These are phyloP conservation scores for Tragelaphus imberbis DNA, from an alignment of 2,113 vertebrate species.

Conservation along the genomic window DNA sequence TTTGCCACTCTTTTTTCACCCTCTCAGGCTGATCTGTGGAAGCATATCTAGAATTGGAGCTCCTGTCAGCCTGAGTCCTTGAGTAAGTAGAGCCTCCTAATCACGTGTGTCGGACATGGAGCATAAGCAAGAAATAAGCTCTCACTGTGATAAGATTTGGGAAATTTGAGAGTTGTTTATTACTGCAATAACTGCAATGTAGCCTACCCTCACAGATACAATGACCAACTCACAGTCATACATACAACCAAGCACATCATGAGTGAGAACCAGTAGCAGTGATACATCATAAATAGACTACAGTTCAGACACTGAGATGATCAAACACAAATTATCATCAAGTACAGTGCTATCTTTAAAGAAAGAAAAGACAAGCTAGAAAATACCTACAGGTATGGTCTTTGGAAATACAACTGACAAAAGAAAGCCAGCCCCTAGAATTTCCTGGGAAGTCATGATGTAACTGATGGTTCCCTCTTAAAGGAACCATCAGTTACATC, in stretches of 20 bases:
- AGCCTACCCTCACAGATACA: not conserved
- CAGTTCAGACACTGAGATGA: not conserved
- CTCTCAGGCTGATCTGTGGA: not conserved
- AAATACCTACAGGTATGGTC: not conserved
- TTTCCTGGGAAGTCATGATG: not conserved
- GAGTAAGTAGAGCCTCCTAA: not conserved
- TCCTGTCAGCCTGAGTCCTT: not conserved
- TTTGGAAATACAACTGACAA: not conserved
- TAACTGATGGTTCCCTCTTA: not conserved
- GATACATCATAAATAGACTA: not conserved
- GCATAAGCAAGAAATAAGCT: not conserved
- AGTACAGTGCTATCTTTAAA: not conserved
- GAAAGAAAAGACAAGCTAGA: not conserved
- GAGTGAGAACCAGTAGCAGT: not conserved
- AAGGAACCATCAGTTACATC: too few relatives aligned
- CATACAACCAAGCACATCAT: not conserved
- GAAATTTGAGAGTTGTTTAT: not conserved
- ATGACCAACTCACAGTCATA: not conserved
- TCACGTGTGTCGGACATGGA: not conserved
- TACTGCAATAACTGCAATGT: not conserved
- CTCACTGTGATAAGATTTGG: not conserved
- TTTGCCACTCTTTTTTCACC: not conserved
- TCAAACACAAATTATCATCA: not conserved
- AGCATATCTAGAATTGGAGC: not conserved
- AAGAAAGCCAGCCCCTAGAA: not conserved